Base-by-base conservation (phyloP, 2,113 vertebrate species). In the Notarius quadriscutis region DNA sequence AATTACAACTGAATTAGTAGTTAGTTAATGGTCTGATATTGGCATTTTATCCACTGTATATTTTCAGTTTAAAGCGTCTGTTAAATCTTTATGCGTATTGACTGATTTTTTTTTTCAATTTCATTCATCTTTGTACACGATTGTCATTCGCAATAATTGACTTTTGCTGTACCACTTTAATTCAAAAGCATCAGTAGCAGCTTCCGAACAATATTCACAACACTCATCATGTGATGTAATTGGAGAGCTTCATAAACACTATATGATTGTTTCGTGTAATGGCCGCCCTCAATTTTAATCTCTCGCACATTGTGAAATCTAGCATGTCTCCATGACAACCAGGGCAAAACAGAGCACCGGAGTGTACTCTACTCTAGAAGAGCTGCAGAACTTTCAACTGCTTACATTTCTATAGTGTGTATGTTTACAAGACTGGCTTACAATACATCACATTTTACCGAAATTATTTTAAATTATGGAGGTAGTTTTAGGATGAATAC, bases 311-410 rank as follows among this genome's bases (percentile, higher is more conserved):
- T 79, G 72, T 84, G 58, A 79, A 88, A 84, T 81, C 81, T 78
- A 25, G 48, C 41, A 58, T 12, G 85, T 90, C 83, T 86, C 89
- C 63, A 90, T 90, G 89, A 86, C 87, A 63, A 90, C 84, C 81
- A 27, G 84, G 71, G 18, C 81, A 81, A 85, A 88, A 84, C 34
- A 81, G 30, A 79, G 80, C 17, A 50, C 12, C 50, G 34, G n/a
- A 60, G 81, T 34, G 85, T 79, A 48, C 53, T 84, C 63, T 27
- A n/a, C 1, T 20, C 0, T 58, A 74, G 27, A 79, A 55, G 77
- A 85, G n/a, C 67, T 14, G 51, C 80, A 72, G n/a, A 81, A 55
- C 30, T 22, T 71, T 71, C 27, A 48, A 69, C 53, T n/a, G 77
- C 77, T 58, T 67, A 48, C 10, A 34, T 79, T 86, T 77, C 11